phyloP scores from a whole-genome alignment of 1,140 invertebrate species.

The Tribolium madens region DNA sequence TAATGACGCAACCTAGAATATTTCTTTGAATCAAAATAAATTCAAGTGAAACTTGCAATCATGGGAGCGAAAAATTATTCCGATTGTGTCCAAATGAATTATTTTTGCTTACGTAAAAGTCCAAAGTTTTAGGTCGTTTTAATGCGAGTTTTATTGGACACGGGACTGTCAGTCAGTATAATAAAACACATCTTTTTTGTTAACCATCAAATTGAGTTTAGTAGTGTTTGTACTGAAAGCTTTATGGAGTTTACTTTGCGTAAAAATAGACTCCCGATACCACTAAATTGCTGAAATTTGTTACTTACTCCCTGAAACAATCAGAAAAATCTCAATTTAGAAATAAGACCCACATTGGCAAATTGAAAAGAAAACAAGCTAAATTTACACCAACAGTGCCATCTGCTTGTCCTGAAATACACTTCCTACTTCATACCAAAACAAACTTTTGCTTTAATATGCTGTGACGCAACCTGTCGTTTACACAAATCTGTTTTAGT shows the following conservation, averaged over 20 bases:
- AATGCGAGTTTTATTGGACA: conserved; percentile 23
- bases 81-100: neutral
- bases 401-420: conserved; percentile 31
- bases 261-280: conserved; percentile 44
- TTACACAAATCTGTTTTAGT: conserved; percentile 32
- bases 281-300: conserved; percentile 38
- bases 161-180: conserved; percentile 31
- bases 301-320: conserved; percentile 27
- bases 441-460: conserved; percentile 30
- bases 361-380: conserved; percentile 14
- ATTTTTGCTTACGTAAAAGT: too few relatives aligned
- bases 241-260: conserved; percentile 45
- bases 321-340: conserved; percentile 25
- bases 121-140: neutral
- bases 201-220: conserved; percentile 45
- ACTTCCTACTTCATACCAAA: conserved; percentile 34
- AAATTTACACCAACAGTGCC: conserved; percentile 26
- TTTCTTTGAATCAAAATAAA: conserved; percentile 38
- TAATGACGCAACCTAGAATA: conserved; percentile 31
- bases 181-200: conserved; percentile 42
- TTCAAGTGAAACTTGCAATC: conserved; percentile 29
- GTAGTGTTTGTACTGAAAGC: conserved; percentile 47
- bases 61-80: conserved; percentile 4
- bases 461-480: conserved; percentile 23
- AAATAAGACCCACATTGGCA: conserved; percentile 21